A percentile compares a stretch with the other conserved stretches of the same genome.
phyloP scores from a whole-genome alignment of 1,140 invertebrate species.

The Dinoponera quadriceps region DNA sequence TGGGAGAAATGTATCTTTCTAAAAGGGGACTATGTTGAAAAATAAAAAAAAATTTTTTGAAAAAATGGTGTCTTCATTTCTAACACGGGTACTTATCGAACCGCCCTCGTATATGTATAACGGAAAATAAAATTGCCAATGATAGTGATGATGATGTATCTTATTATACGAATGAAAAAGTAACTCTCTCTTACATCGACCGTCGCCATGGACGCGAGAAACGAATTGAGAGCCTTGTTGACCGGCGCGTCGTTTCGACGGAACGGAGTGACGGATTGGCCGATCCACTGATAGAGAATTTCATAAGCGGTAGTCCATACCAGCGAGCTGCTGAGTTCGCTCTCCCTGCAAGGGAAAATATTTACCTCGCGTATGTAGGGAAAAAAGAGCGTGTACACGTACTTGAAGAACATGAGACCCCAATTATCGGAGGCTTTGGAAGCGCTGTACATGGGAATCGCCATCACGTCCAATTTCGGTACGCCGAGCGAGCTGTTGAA shows the following conservation, averaged over 20 bases:
- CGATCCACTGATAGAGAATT: slow-evolving; percentile 91
- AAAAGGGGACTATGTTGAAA: too few species aligned
- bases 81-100: too few species aligned
- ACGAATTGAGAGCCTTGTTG: slow-evolving; percentile 91
- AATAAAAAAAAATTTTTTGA: too few species aligned
- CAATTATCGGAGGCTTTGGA: slow-evolving; percentile 90
- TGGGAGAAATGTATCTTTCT: too few species aligned
- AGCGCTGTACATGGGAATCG: slow-evolving; percentile 92
- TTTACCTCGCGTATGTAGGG: background rate
- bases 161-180: too few species aligned
- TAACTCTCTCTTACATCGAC: slow-evolving; percentile 85
- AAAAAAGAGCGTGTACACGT: too few species aligned
- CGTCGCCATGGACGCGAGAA: slow-evolving; percentile 89
- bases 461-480: slow-evolving; percentile 92
- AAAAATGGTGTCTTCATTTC: too few species aligned
- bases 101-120: too few species aligned
- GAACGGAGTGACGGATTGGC: slow-evolving; percentile 89
- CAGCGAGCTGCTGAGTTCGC: slow-evolving; percentile 87
- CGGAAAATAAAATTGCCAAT: too few species aligned
- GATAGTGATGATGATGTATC: too few species aligned
- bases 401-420: slow-evolving; percentile 93
- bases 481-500: slow-evolving; percentile 90
- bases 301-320: slow-evolving; percentile 89
- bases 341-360: slow-evolving; percentile 86
- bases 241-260: slow-evolving; percentile 90